Evolutionary conservation across 2,113 vertebrate species (phyloP).

Genomic region (Oreocharis arfaki): DNA sequence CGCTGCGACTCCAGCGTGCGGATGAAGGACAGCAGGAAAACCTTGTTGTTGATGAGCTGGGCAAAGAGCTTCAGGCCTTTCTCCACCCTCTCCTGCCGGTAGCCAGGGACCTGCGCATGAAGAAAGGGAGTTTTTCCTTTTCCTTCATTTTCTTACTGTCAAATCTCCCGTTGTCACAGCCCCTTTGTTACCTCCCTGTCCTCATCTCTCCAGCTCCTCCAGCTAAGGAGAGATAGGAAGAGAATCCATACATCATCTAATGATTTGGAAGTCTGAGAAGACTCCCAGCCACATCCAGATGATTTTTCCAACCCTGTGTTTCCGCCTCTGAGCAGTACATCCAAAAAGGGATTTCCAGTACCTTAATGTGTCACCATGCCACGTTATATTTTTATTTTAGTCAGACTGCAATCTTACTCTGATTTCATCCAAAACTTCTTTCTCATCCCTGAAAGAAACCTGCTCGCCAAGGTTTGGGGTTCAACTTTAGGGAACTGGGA

Average conservation of each 20-base stretch:
- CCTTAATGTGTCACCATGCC: background rate
- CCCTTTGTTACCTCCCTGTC: background rate
- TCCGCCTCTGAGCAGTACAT: background rate
- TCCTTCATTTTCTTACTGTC: background rate
- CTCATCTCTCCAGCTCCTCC: background rate
- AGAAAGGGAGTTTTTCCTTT: background rate
- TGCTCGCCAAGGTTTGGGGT: background rate
- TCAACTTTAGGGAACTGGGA: background rate
- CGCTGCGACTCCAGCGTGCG: constrained; percentile 94
- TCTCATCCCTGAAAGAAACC: background rate
- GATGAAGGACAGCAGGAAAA: constrained; percentile 94
- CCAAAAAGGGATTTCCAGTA: background rate
- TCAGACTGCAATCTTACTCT: background rate
- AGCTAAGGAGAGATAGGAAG: background rate
- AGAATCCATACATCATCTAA: background rate
- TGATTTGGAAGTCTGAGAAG: background rate
- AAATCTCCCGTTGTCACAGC: background rate
- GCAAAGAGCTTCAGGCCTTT: constrained; percentile 95
- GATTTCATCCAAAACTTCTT: background rate
- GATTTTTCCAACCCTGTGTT: background rate
- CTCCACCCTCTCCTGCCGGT: constrained; percentile 94
- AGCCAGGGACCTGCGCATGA: constrained; percentile 86
- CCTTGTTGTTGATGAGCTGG: constrained; percentile 97
- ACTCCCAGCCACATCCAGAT: background rate
- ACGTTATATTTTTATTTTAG: background rate